Percentiles rank a stretch among this genome's conserved stretches.
Evolutionary conservation across 1,140 invertebrate genomes (phyloP).

Genomic region (Eubasilissa regina): DNA sequence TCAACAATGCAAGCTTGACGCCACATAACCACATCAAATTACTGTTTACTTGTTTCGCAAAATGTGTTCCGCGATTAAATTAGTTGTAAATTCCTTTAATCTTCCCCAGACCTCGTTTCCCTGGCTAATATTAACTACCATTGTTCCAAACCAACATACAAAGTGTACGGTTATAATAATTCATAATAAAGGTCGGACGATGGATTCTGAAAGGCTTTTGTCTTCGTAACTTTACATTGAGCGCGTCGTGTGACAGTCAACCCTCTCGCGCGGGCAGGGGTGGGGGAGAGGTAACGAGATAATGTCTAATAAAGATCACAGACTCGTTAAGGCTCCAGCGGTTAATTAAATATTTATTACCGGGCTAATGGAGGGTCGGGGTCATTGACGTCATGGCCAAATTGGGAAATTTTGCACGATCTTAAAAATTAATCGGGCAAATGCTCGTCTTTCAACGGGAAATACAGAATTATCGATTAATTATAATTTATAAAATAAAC

Average conservation of each 20-base stretch:
- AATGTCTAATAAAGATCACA: slow-evolving; percentile 59
- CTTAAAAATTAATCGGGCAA: too few relatives aligned
- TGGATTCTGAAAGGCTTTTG: slow-evolving; percentile 37
- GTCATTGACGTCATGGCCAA: slow-evolving; percentile 35
- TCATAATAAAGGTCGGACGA: slow-evolving; percentile 28
- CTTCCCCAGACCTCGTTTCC: background rate
- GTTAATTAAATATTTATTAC: slow-evolving; percentile 59
- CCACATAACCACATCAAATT: background rate
- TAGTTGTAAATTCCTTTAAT: slow-evolving; percentile 36
- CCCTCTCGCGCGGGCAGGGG: background rate
- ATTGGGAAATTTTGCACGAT: background rate
- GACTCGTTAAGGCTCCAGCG: slow-evolving; percentile 51
- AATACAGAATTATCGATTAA: too few relatives aligned
- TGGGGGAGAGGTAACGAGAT: slow-evolving; percentile 39
- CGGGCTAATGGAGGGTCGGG: slow-evolving; percentile 33
- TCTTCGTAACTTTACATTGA: slow-evolving; percentile 4
- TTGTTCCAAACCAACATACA: slow-evolving; percentile 20
- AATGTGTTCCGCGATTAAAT: slow-evolving; percentile 27
- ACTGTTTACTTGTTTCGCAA: background rate
- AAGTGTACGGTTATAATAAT: slow-evolving; percentile 32
- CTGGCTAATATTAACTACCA: slow-evolving; percentile 14
- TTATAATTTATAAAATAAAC: too few relatives aligned
- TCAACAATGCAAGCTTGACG: background rate
- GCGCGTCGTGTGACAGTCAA: slow-evolving; percentile 7
- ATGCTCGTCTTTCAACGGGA: too few relatives aligned